A percentile compares a stretch with the other conserved stretches of the same genome.
These are phyloP conservation scores for Xanthorhoe designata DNA, from an alignment of 2,888 invertebrate genomes.

Conservation along the genomic window DNA sequence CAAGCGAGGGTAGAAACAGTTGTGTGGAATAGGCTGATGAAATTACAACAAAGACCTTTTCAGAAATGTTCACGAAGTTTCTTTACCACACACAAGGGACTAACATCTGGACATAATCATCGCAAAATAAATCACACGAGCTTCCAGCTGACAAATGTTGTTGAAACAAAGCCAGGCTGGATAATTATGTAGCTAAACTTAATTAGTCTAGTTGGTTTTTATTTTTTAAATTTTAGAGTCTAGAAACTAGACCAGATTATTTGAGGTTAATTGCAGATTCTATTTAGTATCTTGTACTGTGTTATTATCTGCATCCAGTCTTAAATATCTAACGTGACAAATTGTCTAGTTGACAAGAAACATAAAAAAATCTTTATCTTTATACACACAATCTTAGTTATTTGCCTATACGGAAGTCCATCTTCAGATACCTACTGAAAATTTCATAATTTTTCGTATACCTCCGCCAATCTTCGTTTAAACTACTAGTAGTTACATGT, in stretches of 20 bases:
- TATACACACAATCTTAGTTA: too few species aligned
- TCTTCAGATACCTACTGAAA: too few species aligned
- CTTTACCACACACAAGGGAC: not conserved
- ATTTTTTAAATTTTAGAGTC: not conserved
- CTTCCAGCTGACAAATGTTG: constrained; percentile 7
- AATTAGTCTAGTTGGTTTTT: constrained; percentile 37
- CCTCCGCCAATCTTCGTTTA: too few species aligned
- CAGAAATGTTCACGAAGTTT: not conserved
- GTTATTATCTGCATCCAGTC: too few species aligned
- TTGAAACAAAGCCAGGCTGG: constrained; percentile 37
- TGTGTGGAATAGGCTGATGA: not conserved
- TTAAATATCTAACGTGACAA: too few species aligned
- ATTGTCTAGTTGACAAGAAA: too few species aligned
- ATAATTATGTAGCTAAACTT: constrained; percentile 49
- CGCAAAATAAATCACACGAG: constrained; percentile 3
- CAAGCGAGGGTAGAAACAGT: not conserved
- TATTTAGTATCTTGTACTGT: too few species aligned
- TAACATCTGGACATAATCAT: not conserved
- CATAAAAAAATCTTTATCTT: too few species aligned
- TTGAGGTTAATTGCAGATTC: not conserved
- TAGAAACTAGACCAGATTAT: not conserved
- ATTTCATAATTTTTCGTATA: too few species aligned
- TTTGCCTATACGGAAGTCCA: too few species aligned
- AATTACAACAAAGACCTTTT: constrained; percentile 1
- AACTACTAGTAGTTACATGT: too few species aligned